Conservation (phyloP, 2,797 vertebrate genomes). For the Paramormyrops hopkinsi region DNA sequence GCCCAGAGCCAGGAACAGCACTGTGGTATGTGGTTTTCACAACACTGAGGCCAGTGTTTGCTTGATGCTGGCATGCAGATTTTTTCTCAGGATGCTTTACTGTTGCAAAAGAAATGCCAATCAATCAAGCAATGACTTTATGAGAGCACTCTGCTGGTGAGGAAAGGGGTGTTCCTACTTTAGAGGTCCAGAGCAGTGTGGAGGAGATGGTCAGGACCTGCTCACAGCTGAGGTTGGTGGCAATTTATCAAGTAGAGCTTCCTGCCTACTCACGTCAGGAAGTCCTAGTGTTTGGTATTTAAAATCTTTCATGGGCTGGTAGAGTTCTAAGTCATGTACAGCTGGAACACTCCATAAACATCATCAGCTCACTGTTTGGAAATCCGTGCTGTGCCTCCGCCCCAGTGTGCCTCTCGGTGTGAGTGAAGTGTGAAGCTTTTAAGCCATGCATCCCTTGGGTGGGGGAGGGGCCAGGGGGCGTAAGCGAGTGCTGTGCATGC, state of each 20-base stretch:
- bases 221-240: not conserved
- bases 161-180: not conserved
- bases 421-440: slow-evolving; percentile 7
- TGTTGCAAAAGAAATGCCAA: not conserved
- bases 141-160: not conserved
- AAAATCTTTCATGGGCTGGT: not conserved
- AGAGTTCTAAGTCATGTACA: not conserved
- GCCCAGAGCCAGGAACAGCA: not conserved
- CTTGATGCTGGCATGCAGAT: not conserved
- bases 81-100: slow-evolving; percentile 7
- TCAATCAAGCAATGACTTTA: not conserved
- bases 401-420: not conserved
- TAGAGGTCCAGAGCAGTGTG: not conserved
- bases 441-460: not conserved
- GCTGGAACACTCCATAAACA: not conserved
- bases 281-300: not conserved
- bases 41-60: not conserved
- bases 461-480: not conserved
- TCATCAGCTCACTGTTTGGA: not conserved
- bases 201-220: not conserved
- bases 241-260: not conserved
- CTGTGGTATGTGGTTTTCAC: not conserved
- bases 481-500: not conserved
- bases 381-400: not conserved
- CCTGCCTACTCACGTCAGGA: not conserved